Evolutionary conservation across 2,888 invertebrate species (phyloP).

Genomic region (Lumbricus terrestris): DNA sequence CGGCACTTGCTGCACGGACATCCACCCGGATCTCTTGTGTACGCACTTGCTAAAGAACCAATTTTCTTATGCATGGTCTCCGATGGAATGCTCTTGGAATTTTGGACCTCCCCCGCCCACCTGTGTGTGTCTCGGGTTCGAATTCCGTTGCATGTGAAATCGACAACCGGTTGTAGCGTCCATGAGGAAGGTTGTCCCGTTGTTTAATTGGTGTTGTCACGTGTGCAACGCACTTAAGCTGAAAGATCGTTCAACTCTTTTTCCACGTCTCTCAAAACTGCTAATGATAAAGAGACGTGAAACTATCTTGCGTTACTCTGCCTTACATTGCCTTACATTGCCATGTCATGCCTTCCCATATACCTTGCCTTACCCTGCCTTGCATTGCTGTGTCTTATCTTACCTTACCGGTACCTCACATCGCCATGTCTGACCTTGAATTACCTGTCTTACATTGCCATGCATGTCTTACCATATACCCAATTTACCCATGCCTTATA

Average conservation of each 20-base stretch:
- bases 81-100: too few relatives aligned
- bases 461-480: too few relatives aligned
- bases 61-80: too few relatives aligned
- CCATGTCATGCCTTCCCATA: too few relatives aligned
- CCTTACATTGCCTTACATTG: too few relatives aligned
- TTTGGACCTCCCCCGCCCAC: background rate
- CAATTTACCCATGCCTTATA: too few relatives aligned
- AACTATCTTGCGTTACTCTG: background rate
- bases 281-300: background rate
- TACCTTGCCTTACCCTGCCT: background rate
- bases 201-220: background rate
- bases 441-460: too few relatives aligned
- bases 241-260: background rate
- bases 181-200: background rate
- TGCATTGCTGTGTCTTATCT: background rate
- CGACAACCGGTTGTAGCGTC: background rate
- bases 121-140: background rate
- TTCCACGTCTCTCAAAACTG: background rate
- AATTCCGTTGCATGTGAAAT: too few relatives aligned
- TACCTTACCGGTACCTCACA: background rate
- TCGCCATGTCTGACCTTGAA: too few relatives aligned
- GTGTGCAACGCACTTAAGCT: background rate
- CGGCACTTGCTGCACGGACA: background rate
- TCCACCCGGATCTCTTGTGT: background rate
- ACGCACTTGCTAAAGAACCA: background rate